phyloP scores from a whole-genome alignment of 2,888 invertebrate species.

The Perizoma flavofasciatum region DNA sequence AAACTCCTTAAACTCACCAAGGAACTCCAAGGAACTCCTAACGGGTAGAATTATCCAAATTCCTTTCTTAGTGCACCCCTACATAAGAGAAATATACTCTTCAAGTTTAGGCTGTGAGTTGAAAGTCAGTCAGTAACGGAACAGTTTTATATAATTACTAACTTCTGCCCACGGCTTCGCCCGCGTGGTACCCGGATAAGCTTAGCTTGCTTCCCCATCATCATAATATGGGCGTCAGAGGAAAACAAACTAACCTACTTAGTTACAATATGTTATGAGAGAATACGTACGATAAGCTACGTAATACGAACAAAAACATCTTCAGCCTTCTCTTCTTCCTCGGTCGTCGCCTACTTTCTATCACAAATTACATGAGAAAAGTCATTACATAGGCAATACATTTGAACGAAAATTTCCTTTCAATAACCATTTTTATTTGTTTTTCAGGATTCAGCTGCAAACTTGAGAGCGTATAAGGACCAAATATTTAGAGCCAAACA shows the following conservation, averaged over 20 bases:
- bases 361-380: neutral
- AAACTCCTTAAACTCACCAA: too few relatives aligned
- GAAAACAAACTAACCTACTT: neutral
- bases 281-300: neutral
- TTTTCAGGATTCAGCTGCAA: constrained; percentile 73
- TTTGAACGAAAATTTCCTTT: too few relatives aligned
- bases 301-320: neutral
- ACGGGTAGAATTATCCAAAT: too few relatives aligned
- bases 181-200: too few relatives aligned
- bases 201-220: neutral
- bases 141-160: too few relatives aligned
- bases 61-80: too few relatives aligned
- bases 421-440: constrained; percentile 19
- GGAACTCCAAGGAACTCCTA: too few relatives aligned
- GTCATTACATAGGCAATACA: neutral
- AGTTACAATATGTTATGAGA: neutral
- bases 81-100: too few relatives aligned
- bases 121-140: too few relatives aligned
- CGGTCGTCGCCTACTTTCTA: neutral
- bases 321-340: neutral
- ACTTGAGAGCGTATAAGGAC: constrained; percentile 68
- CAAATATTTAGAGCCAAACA: constrained; percentile 70
- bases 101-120: too few relatives aligned
- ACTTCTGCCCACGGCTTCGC: too few relatives aligned
- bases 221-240: constrained; percentile 7